phyloP scores from a whole-genome alignment of 1,140 invertebrate genomes.

The Drosophila biarmipes region DNA sequence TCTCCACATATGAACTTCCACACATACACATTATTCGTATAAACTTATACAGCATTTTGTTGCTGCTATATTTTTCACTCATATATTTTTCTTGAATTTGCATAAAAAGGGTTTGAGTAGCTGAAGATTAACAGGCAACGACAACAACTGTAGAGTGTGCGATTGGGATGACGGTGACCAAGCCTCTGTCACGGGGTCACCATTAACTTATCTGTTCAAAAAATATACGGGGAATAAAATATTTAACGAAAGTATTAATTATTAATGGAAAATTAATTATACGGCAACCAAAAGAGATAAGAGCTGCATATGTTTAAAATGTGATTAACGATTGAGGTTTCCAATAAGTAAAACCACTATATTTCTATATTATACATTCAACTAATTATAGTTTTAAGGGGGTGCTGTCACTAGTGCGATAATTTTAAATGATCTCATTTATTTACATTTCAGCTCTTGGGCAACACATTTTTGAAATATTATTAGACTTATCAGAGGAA shows the following conservation, averaged over 20 bases:
- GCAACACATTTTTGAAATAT: background rate
- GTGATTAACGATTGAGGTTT: slow-evolving; percentile 8
- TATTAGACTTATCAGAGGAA: background rate
- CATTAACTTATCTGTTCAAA: slow-evolving; percentile 35
- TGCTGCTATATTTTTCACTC: slow-evolving; percentile 67
- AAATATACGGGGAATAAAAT: slow-evolving; percentile 11
- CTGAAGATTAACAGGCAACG: slow-evolving; percentile 77
- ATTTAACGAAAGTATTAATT: slow-evolving; percentile 35
- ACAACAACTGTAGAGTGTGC: slow-evolving; percentile 31
- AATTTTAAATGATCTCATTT: slow-evolving; percentile 1
- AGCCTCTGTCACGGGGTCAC: slow-evolving; percentile 33
- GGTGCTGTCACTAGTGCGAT: background rate
- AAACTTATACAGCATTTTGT: slow-evolving; percentile 75
- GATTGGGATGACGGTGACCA: slow-evolving; percentile 21
- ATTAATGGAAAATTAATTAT: slow-evolving; percentile 45
- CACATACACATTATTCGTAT: slow-evolving; percentile 50
- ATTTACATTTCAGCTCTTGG: background rate
- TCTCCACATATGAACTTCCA: slow-evolving; percentile 75
- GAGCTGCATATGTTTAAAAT: slow-evolving; percentile 25
- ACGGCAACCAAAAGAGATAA: slow-evolving; percentile 23
- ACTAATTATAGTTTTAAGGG: slow-evolving; percentile 2
- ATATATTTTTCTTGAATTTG: slow-evolving; percentile 77
- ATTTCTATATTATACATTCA: slow-evolving; percentile 1
- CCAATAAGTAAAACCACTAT: background rate
- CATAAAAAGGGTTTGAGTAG: slow-evolving; percentile 81